phyloP scores from a whole-genome alignment of 2,888 invertebrate species.

The Lutraria lutraria region DNA sequence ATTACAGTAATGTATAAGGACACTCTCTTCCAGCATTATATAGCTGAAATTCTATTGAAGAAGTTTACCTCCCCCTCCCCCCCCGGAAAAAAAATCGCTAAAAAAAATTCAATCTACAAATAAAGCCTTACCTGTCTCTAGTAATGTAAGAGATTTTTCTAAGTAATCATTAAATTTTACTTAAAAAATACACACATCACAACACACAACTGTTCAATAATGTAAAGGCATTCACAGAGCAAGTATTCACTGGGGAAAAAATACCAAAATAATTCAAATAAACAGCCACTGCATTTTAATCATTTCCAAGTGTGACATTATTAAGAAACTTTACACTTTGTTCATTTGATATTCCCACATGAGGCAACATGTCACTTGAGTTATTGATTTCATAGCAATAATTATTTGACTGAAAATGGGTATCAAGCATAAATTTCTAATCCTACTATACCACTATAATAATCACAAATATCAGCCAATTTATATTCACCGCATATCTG shows the following conservation, averaged over 20 bases:
- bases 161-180: not conserved
- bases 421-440: not conserved
- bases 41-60: too few relatives aligned
- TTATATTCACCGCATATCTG: not conserved
- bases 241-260: not conserved
- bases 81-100: too few relatives aligned
- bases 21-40: too few relatives aligned
- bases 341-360: not conserved
- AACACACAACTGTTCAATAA: not conserved
- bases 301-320: not conserved
- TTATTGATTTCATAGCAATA: not conserved
- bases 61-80: too few relatives aligned
- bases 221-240: not conserved
- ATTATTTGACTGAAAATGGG: not conserved
- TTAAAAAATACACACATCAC: not conserved
- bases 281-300: not conserved
- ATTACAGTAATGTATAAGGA: too few relatives aligned
- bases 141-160: not conserved
- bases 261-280: not conserved
- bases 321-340: not conserved
- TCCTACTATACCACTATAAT: not conserved
- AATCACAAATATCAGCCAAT: not conserved
- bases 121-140: not conserved
- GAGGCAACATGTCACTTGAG: not conserved
- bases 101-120: not conserved